Conservation (phyloP, 2,888 invertebrate genomes). For the Eudasyphora cyanicolor region DNA sequence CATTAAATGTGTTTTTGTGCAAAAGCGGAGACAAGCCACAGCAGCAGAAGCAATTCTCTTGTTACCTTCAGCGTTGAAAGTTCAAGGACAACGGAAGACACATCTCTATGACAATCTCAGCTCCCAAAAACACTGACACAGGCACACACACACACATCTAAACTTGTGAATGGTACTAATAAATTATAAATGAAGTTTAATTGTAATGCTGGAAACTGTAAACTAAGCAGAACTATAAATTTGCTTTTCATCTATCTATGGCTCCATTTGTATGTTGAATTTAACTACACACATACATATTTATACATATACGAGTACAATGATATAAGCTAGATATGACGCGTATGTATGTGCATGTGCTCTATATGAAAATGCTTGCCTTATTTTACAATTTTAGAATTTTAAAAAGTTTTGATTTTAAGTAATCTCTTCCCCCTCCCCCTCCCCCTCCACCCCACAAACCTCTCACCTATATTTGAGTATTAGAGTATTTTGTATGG, state of each 20-base stretch:
- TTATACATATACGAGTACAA: too few species aligned
- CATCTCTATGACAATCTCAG: too few species aligned
- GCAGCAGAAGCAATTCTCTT: not conserved
- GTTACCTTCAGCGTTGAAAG: conserved; percentile 37
- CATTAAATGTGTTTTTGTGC: not conserved
- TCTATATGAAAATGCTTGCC: not conserved
- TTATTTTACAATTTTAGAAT: not conserved
- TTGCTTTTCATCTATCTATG: not conserved
- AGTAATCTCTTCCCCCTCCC: not conserved
- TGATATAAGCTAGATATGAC: too few species aligned
- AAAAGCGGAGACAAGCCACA: not conserved
- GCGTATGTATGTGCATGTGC: not conserved
- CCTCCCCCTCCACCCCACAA: not conserved
- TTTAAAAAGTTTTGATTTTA: not conserved
- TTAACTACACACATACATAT: too few species aligned
- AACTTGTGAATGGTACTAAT: not conserved
- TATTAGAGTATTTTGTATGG: too few species aligned
- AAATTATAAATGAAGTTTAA: conserved; percentile 27
- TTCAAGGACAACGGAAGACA: conserved; percentile 48
- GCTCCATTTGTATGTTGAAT: too few species aligned
- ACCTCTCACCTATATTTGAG: conserved; percentile 1
- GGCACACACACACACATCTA: not conserved
- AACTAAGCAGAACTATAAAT: conserved; percentile 4
- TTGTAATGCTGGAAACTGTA: conserved; percentile 3
- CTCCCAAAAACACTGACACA: not conserved